A percentile compares a stretch with the other conserved stretches of the same genome.
These are phyloP conservation scores for Brachyistius frenatus DNA, from an alignment of 2,113 vertebrate genomes.

Conservation along the genomic window DNA sequence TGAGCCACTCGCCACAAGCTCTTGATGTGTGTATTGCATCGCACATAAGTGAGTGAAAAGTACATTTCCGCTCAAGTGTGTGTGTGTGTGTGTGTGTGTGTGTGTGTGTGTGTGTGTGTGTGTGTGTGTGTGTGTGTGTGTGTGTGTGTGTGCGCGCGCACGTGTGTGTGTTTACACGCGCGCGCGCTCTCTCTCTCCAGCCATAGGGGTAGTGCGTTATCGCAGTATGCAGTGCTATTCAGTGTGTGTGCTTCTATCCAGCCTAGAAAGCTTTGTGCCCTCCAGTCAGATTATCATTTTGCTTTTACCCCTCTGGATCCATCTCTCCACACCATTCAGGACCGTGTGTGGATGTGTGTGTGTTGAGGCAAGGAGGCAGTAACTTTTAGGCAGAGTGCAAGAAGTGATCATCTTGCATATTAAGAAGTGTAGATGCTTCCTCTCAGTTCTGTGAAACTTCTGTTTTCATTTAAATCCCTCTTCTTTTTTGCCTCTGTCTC, in stretches of 20 bases:
- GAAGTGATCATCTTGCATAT: conserved; percentile 42
- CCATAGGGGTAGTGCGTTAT: conserved; percentile 77
- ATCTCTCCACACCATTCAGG: conserved; percentile 33
- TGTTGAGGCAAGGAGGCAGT: conserved; percentile 17
- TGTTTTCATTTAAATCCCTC: conserved; percentile 34
- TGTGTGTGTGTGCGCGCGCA: conserved; percentile 13
- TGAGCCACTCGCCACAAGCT: conserved; percentile 70
- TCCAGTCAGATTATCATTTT: conserved; percentile 69
- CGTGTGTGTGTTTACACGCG: conserved; percentile 30
- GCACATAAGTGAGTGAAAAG: conserved; percentile 28
- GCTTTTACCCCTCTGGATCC: conserved; percentile 52
- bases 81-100: background rate
- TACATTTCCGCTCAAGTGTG: conserved; percentile 28
- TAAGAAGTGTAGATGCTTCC: conserved; percentile 17
- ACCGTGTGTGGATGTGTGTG: conserved; percentile 23
- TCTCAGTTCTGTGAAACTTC: conserved; percentile 32
- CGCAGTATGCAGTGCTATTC: conserved; percentile 71
- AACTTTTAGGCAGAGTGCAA: conserved; percentile 39
- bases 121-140: conserved; percentile 20
- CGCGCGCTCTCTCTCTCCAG: conserved; percentile 41
- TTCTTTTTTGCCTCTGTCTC: conserved; percentile 16
- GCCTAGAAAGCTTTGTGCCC: conserved; percentile 68
- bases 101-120: conserved; percentile 10
- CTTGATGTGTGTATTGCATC: conserved; percentile 28
- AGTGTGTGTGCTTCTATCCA: conserved; percentile 56